Percentiles rank a stretch among this genome's conserved stretches.
Conservation (phyloP, 30 jellyfish, hydroid and myxozoan species). For the Chironex yamaguchii region DNA sequence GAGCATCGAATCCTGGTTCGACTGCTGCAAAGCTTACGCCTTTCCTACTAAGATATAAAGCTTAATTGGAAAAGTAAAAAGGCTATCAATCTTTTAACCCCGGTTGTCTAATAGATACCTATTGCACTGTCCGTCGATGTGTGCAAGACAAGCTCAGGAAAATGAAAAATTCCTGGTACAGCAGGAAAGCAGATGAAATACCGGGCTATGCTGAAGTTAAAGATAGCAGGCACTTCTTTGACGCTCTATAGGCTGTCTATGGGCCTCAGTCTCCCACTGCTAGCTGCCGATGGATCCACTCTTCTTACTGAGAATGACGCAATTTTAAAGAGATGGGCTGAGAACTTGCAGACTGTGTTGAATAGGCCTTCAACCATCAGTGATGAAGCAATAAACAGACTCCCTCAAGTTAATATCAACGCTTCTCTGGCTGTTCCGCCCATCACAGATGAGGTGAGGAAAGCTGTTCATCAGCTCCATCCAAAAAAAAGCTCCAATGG, state of each 20-base stretch:
- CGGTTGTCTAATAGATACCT: too few species aligned
- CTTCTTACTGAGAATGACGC: neutral
- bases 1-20: too few species aligned
- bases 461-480: neutral
- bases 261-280: slow-evolving; percentile 27
- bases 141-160: too few species aligned
- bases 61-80: too few species aligned
- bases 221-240: slow-evolving; percentile 4
- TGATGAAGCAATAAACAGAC: neutral
- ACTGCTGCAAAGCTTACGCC: too few species aligned
- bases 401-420: slow-evolving; percentile 6
- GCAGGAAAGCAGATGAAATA: slow-evolving; percentile 39
- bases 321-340: slow-evolving; percentile 29
- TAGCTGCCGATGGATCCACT: neutral
- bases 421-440: slow-evolving; percentile 1
- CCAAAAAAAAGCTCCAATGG: too few species aligned
- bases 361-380: slow-evolving; percentile 7
- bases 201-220: slow-evolving; percentile 3
- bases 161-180: too few species aligned
- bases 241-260: slow-evolving; percentile 4
- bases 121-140: too few species aligned
- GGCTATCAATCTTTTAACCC: too few species aligned
- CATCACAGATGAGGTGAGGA: neutral
- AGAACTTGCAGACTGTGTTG: slow-evolving; percentile 9
- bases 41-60: too few species aligned